Base-by-base conservation (phyloP, 2,888 invertebrate species). In the Habrosyne pyritoides region DNA sequence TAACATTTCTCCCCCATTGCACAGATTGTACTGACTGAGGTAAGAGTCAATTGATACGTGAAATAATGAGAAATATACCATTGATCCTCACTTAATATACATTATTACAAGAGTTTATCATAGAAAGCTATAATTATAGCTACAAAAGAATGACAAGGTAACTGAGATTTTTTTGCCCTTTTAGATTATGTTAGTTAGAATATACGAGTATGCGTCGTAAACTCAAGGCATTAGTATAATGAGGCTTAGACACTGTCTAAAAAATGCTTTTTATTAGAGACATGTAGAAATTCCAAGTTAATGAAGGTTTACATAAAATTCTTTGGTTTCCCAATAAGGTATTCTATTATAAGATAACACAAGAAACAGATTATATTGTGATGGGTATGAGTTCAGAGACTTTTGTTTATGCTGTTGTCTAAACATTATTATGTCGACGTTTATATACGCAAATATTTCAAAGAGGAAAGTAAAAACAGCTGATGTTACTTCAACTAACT, bases 391-490 rank as follows among this genome's bases (percentile, higher is more conserved):
- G n/a, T n/a, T n/a, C n/a, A n/a, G n/a, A n/a, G n/a, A 4, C n/a
- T 33, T 12, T 3, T 30, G 3, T 33, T 4, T 30, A 8, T 8
- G 3, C n/a, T 5, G 33, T 5, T 33, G 4, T n/a, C n/a, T 33
- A n/a, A n/a, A n/a, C n/a, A n/a, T n/a, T 30, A 30, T 30, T 30
- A 12, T 10, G 3, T 12, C 2, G 14, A 14, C 21, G 21, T n/a
- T 24, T n/a, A 12, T 2, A 5, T 24, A 26, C 22, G 7, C 26
- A 67, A 67, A 54, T 55, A 12, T 12, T 30, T 10, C n/a, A n/a
- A n/a, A n/a, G n/a, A n/a, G n/a, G n/a, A 30, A 12, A 30, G 1
- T 2, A 30, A 28, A n/a, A 28, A 10, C 70, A 70, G 70, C 70
- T 70, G 70, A 64, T 64, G 48, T 54, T 46, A 52, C 21, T 33